Evolutionary conservation across 2,113 vertebrate genomes (phyloP).

Genomic region (Oxyura jamaicensis): DNA sequence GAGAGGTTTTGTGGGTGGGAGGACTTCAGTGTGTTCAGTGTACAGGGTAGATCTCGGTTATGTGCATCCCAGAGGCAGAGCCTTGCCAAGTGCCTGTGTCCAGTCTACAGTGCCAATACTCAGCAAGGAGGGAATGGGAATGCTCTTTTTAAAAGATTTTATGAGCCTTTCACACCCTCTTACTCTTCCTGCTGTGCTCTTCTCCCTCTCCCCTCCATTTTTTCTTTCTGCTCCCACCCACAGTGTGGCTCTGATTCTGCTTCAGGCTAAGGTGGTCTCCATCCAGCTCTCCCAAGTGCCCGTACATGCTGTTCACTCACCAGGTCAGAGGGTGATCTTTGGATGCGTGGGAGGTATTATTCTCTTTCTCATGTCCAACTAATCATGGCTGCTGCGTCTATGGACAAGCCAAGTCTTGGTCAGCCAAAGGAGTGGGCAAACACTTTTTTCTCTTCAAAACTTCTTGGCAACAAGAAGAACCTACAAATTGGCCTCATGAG

Average conservation of each 20-base stretch:
- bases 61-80: not conserved
- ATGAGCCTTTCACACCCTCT: not conserved
- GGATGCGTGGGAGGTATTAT: constrained; percentile 10
- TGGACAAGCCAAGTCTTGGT: not conserved
- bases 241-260: not conserved
- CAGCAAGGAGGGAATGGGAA: not conserved
- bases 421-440: not conserved
- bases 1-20: constrained; percentile 49
- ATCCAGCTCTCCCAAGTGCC: not conserved
- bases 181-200: not conserved
- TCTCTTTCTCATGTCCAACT: not conserved
- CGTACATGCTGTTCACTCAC: not conserved
- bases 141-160: not conserved
- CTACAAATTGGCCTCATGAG: not conserved
- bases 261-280: constrained; percentile 12
- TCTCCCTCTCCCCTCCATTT: not conserved
- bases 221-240: constrained; percentile 42
- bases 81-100: not conserved
- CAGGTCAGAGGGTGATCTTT: constrained; percentile 13
- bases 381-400: not conserved
- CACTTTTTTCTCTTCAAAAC: not conserved
- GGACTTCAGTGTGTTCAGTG: not conserved
- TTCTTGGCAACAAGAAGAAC: not conserved
- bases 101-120: not conserved
- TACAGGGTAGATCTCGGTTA: not conserved